Conservation (phyloP, 2,113 vertebrate species). For the Cepphus grylle region DNA sequence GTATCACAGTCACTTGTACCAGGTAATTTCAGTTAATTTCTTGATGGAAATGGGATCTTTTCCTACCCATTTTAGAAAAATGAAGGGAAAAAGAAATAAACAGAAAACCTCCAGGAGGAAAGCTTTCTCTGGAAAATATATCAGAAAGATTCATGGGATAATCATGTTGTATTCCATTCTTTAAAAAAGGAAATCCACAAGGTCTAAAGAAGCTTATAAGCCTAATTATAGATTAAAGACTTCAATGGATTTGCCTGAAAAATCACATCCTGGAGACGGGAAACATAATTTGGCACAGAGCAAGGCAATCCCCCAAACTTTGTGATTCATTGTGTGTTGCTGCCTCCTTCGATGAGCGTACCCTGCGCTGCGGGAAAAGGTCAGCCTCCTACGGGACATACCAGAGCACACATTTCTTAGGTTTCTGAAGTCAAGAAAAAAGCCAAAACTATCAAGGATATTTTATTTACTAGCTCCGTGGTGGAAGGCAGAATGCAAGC, state of each 20-base stretch:
- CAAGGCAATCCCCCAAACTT: neutral
- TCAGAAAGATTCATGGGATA: neutral
- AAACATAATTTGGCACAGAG: neutral
- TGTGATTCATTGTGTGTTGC: neutral
- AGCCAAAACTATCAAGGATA: neutral
- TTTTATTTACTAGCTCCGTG: neutral
- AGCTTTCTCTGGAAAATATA: neutral
- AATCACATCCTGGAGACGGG: neutral
- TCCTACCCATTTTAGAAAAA: neutral
- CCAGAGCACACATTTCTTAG: neutral
- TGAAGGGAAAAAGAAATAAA: neutral
- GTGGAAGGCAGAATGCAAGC: neutral
- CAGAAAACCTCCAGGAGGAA: neutral
- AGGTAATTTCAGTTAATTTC: neutral
- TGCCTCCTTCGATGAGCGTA: neutral
- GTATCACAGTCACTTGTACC: neutral
- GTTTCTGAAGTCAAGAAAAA: neutral
- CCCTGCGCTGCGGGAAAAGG: neutral
- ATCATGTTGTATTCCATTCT: neutral
- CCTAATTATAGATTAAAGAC: conserved; percentile 35
- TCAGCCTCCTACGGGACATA: neutral
- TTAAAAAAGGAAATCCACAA: neutral
- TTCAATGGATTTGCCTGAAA: neutral
- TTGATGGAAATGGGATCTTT: neutral
- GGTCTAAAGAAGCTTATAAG: neutral